Conservation (phyloP, 1,140 invertebrate species). For the Lordiphosa collinella region DNA sequence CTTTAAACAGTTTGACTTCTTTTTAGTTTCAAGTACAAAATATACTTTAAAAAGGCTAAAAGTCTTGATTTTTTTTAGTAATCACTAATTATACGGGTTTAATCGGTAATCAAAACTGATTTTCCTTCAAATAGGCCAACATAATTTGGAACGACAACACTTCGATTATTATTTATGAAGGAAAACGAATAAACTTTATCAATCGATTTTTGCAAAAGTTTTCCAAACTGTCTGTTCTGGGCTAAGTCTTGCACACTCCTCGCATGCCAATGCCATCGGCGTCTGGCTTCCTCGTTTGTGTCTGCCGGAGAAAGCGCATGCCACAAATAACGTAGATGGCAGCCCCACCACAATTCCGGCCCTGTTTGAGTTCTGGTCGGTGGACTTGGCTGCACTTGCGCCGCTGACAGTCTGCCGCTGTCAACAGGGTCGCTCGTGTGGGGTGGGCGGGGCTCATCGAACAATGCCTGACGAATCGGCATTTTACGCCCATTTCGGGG, state of each 20-base stretch:
- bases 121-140: no score
- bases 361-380: neutral
- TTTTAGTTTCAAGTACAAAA: no score
- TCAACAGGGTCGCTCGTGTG: constrained; percentile 38
- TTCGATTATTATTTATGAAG: no score
- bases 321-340: constrained; percentile 24
- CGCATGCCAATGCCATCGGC: constrained; percentile 33
- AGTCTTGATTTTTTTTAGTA: no score
- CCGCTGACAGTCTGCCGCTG: constrained; percentile 39
- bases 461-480: constrained; percentile 76
- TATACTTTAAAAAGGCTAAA: no score
- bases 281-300: constrained; percentile 11
- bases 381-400: constrained; percentile 14
- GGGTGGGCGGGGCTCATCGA: constrained; percentile 34
- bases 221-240: no score
- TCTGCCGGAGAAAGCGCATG: constrained; percentile 10
- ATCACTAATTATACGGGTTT: no score
- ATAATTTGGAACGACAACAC: no score
- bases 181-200: no score
- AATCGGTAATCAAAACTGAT: no score
- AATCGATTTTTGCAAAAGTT: no score
- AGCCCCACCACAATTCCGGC: neutral
- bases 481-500: constrained; percentile 74
- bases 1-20: no score
- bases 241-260: neutral